Conservation (phyloP, 1,140 invertebrate species). For the Atopsyche davidsoni region DNA sequence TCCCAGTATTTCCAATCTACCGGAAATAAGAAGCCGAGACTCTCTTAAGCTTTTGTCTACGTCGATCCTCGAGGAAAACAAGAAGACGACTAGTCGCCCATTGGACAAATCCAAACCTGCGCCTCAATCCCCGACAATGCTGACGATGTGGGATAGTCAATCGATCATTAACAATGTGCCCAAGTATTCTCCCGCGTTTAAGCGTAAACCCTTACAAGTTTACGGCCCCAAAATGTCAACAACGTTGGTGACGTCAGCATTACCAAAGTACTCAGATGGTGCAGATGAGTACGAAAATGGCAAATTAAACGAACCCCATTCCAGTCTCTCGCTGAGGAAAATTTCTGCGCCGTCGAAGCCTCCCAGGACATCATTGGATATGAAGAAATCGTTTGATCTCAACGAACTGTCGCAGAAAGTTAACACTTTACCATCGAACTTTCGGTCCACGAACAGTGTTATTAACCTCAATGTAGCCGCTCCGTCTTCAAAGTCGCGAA, state of each 20-base stretch:
- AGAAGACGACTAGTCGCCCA: conserved; percentile 34
- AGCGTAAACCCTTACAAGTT: conserved; percentile 65
- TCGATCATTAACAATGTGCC: conserved; percentile 53
- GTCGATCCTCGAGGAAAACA: conserved; percentile 28
- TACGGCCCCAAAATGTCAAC: conserved; percentile 42
- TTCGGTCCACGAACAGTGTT: conserved; percentile 8
- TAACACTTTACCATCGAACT: conserved; percentile 23
- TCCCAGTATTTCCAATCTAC: conserved; percentile 53
- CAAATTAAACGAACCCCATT: conserved; percentile 18
- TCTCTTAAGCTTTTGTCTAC: conserved; percentile 23
- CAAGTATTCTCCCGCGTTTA: conserved; percentile 80
- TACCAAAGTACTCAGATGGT: conserved; percentile 7
- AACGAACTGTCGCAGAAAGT: conserved; percentile 18
- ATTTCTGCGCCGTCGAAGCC: conserved; percentile 28
- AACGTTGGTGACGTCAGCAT: conserved; percentile 1
- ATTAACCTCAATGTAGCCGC: neutral
- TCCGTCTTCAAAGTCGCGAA: conserved; percentile 12
- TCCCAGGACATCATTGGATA: conserved; percentile 23
- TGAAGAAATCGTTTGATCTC: conserved; percentile 19
- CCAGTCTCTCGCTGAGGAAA: conserved; percentile 19
- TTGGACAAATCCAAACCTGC: conserved; percentile 23
- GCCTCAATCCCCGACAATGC: conserved; percentile 14
- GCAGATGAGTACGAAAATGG: conserved; percentile 2
- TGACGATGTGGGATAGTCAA: conserved; percentile 48
- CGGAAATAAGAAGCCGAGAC: conserved; percentile 72